Percentiles rank a stretch among this genome's conserved stretches.
Conservation (phyloP, 2,113 vertebrate species). For the Malaclemys terrapin region DNA sequence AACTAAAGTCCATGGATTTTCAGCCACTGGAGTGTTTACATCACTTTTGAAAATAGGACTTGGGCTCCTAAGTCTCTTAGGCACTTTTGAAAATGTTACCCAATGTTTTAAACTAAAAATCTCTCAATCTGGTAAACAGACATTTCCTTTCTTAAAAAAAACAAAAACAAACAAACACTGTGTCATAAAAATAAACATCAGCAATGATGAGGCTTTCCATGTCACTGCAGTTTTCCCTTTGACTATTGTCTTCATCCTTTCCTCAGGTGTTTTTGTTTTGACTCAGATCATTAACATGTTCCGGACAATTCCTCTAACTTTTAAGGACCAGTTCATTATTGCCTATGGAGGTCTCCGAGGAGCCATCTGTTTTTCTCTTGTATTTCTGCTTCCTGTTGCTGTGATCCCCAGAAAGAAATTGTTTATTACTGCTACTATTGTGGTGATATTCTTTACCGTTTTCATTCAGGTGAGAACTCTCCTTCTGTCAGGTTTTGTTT, state of each 20-base stretch:
- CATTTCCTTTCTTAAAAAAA: not conserved
- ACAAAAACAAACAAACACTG: not conserved
- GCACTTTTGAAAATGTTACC: not conserved
- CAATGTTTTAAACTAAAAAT: not conserved
- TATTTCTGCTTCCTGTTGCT: slow-evolving; percentile 91
- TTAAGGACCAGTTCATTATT: slow-evolving; percentile 97
- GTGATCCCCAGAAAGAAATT: slow-evolving; percentile 89
- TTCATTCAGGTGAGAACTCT: slow-evolving; percentile 90
- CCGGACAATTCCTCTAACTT: slow-evolving; percentile 93
- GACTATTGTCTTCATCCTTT: slow-evolving; percentile 21
- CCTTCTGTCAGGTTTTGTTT: not conserved
- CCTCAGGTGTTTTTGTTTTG: slow-evolving; percentile 92
- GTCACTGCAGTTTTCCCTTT: not conserved
- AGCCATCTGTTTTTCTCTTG: slow-evolving; percentile 95
- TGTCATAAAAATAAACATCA: not conserved
- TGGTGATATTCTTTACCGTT: slow-evolving; percentile 96
- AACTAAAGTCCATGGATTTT: not conserved
- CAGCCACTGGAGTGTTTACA: no score
- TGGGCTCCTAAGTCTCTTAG: not conserved
- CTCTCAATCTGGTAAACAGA: not conserved
- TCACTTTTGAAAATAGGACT: not conserved
- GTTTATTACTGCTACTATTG: slow-evolving; percentile 93
- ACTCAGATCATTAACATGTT: slow-evolving; percentile 97
- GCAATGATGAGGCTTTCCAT: not conserved
- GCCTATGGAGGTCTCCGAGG: slow-evolving; percentile 96